Percentiles rank a stretch among this genome's conserved stretches.
phyloP scores from a whole-genome alignment of 2,113 vertebrate species.

The Hystrix cristata region DNA sequence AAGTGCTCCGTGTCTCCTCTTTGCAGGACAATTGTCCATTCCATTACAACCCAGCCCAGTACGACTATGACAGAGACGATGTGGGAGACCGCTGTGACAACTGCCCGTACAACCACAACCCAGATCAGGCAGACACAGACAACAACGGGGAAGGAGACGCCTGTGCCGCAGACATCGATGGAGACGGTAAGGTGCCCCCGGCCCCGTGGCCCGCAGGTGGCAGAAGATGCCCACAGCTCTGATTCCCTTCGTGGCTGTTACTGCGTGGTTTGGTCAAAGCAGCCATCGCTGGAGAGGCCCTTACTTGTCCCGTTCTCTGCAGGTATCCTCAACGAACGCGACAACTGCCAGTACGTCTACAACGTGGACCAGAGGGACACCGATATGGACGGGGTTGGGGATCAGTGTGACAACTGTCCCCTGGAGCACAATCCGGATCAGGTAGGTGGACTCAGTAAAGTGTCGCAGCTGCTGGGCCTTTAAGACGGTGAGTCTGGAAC shows the following conservation, averaged over 20 bases:
- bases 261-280: not conserved
- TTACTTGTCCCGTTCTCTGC: constrained; percentile 51
- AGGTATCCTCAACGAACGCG: constrained; percentile 97
- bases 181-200: constrained; percentile 92
- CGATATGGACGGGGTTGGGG: constrained; percentile 97
- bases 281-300: not conserved
- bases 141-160: constrained; percentile 98
- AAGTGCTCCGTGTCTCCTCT: constrained; percentile 47
- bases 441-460: constrained; percentile 85
- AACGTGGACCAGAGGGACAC: constrained; percentile 98
- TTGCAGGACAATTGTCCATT: constrained; percentile 97
- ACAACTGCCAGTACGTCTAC: constrained; percentile 98
- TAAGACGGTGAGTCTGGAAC: not conserved
- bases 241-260: not conserved
- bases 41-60: constrained; percentile 97
- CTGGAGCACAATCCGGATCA: constrained; percentile 98
- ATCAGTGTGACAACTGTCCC: constrained; percentile 99
- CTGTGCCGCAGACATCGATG: constrained; percentile 97
- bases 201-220: rapidly evolving
- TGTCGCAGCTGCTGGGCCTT: not conserved
- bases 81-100: constrained; percentile 98
- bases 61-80: constrained; percentile 97
- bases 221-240: rapidly evolving
- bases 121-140: constrained; percentile 98
- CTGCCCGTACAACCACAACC: constrained; percentile 97